Conservation (phyloP, 2,888 invertebrate species). For the Embidobia sp. region DNA sequence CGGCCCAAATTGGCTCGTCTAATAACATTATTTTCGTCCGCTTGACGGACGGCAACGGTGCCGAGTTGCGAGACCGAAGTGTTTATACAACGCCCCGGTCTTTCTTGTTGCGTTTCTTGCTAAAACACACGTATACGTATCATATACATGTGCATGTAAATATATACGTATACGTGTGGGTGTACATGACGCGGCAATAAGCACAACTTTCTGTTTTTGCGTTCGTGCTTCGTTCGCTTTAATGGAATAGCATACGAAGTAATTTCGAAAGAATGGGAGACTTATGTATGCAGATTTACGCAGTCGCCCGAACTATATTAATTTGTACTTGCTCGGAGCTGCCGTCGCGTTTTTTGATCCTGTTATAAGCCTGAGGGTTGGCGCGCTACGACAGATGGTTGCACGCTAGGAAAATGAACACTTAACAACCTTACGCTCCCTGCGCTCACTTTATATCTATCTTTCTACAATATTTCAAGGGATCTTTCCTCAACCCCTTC, state of each 20-base stretch:
- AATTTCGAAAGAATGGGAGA: conserved; percentile 63
- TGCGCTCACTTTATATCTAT: conserved; percentile 60
- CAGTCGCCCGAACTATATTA: conserved; percentile 67
- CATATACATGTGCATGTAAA: conserved; percentile 29
- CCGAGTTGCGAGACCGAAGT: conserved; percentile 8
- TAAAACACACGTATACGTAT: too few species aligned
- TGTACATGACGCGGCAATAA: conserved; percentile 53
- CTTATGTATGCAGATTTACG: conserved; percentile 66
- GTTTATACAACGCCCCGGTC: conserved; percentile 24
- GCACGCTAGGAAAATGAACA: conserved; percentile 65
- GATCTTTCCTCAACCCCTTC: conserved; percentile 55
- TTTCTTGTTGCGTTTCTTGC: conserved; percentile 38
- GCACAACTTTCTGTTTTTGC: conserved; percentile 61
- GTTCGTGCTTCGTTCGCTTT: conserved; percentile 56
- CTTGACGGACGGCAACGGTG: conserved; percentile 33
- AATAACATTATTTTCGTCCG: conserved; percentile 49
- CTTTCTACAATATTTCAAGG: conserved; percentile 58
- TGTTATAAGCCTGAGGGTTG: conserved; percentile 64
- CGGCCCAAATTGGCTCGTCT: conserved; percentile 39
- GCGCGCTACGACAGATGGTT: conserved; percentile 65
- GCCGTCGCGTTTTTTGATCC: conserved; percentile 67
- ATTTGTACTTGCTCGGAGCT: conserved; percentile 64
- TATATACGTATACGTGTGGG: conserved; percentile 35
- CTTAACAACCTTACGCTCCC: conserved; percentile 65
- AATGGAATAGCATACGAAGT: conserved; percentile 63